Conservation (phyloP, 2,888 invertebrate genomes). For the Drosophila meridiana region DNA sequence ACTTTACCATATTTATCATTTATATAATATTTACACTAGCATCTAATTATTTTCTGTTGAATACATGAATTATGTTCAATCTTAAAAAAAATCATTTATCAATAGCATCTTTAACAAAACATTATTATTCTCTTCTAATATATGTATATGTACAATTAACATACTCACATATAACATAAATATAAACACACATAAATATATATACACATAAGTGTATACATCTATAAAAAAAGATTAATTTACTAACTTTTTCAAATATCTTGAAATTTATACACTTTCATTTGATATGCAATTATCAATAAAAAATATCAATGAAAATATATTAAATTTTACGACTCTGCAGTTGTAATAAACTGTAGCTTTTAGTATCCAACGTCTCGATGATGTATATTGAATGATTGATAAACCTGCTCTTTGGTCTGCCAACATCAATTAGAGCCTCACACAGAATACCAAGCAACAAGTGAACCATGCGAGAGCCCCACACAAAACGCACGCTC, state of each 20-base stretch:
- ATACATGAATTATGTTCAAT: neutral
- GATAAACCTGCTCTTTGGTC: constrained; percentile 53
- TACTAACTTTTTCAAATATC: neutral
- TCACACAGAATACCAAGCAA: constrained; percentile 36
- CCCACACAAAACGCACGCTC: constrained; percentile 34
- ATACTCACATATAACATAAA: neutral
- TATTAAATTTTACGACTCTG: neutral
- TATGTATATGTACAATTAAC: neutral
- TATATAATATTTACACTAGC: neutral
- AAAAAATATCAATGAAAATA: neutral
- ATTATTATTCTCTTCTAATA: neutral
- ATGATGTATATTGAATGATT: constrained; percentile 32
- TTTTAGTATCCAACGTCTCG: neutral
- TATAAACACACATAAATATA: too few relatives aligned
- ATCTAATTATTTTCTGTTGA: neutral
- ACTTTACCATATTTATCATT: neutral
- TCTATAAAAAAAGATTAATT: neutral
- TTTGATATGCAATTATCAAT: neutral
- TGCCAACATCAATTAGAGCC: constrained; percentile 51
- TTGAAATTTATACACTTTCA: neutral
- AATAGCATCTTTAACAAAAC: neutral
- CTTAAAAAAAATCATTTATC: neutral
- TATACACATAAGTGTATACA: too few relatives aligned
- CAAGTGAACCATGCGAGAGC: constrained; percentile 51
- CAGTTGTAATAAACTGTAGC: neutral